Conservation (phyloP, 1,140 invertebrate species). For the Drosophila truncata region DNA sequence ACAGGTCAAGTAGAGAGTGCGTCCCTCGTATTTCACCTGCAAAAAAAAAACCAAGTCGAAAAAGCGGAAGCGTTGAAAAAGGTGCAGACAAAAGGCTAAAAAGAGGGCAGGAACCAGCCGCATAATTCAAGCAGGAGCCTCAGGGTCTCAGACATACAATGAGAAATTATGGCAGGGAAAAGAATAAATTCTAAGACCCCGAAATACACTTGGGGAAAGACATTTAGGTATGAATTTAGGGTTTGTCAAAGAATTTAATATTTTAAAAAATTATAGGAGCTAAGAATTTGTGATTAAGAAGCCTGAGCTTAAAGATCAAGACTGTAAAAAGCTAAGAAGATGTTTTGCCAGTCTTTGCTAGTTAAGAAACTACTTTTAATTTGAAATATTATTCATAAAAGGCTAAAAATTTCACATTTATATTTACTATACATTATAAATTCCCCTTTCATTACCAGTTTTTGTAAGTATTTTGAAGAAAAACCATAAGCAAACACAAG, state of each 20-base stretch:
- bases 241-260: background rate
- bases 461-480: background rate
- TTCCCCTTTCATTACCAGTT: background rate
- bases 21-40: slow-evolving; percentile 94
- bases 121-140: slow-evolving; percentile 53
- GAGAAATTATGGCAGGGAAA: slow-evolving; percentile 71
- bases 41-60: slow-evolving; percentile 63
- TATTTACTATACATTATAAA: background rate
- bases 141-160: slow-evolving; percentile 52
- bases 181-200: slow-evolving; percentile 15
- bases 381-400: background rate
- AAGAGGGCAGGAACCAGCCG: slow-evolving; percentile 41
- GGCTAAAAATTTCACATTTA: background rate
- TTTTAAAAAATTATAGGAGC: no score
- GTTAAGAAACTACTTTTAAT: background rate
- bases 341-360: background rate
- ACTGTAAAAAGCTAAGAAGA: background rate
- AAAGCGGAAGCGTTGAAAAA: slow-evolving; percentile 45
- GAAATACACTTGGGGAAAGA: slow-evolving; percentile 9
- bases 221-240: background rate
- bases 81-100: slow-evolving; percentile 32
- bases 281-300: no score
- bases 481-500: background rate
- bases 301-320: background rate
- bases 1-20: slow-evolving; percentile 95